phyloP scores from a whole-genome alignment of 2,113 vertebrate species.

The Copsychus sechellarum region DNA sequence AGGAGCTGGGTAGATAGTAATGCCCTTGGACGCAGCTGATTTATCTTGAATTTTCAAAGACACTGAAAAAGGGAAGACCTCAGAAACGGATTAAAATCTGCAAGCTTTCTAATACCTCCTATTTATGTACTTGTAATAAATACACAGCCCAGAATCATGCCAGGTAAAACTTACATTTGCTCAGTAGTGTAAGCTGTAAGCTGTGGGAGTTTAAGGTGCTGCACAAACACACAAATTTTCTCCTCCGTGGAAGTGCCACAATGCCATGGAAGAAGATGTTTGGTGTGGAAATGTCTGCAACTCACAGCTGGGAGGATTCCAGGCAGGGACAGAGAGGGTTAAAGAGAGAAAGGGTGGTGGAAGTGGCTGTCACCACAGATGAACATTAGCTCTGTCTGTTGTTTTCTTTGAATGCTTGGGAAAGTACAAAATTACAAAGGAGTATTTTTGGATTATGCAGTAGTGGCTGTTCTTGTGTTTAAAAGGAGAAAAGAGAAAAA shows the following conservation, averaged over 20 bases:
- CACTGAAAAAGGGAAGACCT: not conserved
- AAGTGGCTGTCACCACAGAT: not conserved
- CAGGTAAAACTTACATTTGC: not conserved
- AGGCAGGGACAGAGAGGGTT: not conserved
- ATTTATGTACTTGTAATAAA: not conserved
- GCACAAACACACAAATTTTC: not conserved
- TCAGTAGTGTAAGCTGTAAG: not conserved
- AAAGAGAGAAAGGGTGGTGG: not conserved
- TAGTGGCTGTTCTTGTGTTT: not conserved
- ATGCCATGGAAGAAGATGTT: not conserved
- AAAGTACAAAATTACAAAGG: slow-evolving; percentile 4
- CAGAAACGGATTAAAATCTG: not conserved
- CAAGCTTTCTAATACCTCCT: not conserved
- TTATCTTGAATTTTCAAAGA: not conserved
- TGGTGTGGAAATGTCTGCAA: not conserved
- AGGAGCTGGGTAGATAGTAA: not conserved
- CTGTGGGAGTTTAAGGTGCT: not conserved
- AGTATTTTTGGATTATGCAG: not conserved
- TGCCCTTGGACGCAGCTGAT: not conserved
- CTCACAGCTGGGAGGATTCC: not conserved
- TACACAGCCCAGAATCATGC: not conserved
- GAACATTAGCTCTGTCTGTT: not conserved
- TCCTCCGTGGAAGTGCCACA: not conserved
- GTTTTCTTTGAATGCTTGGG: not conserved
- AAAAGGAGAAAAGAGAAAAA: not conserved